Conservation (phyloP, 2,113 vertebrate species). For the Psammodynastes pulverulentus region DNA sequence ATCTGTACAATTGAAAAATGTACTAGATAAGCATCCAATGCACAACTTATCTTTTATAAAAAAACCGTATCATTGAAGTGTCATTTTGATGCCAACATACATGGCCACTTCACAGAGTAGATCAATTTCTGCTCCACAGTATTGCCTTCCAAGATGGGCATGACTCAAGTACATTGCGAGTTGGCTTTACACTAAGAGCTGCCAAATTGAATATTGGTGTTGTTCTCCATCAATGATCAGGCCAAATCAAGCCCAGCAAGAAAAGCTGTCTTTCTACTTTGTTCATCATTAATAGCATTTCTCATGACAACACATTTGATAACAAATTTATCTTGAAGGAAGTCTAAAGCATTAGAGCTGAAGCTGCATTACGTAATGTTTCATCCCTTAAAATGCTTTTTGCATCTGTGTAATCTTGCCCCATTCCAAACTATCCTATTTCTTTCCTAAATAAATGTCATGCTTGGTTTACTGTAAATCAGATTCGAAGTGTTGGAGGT, state of each 20-base stretch:
- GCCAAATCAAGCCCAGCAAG: neutral
- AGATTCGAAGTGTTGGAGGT: conserved; percentile 7
- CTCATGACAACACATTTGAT: conserved; percentile 1
- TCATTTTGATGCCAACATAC: neutral
- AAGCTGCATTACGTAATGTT: conserved; percentile 7
- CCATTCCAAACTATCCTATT: conserved; percentile 15
- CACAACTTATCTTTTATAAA: neutral
- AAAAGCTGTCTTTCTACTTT: conserved; percentile 8
- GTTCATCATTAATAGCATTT: conserved; percentile 14
- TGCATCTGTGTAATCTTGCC: conserved; percentile 27
- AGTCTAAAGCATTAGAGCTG: conserved; percentile 27
- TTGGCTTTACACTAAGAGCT: neutral
- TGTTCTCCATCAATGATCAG: neutral
- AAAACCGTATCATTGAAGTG: neutral
- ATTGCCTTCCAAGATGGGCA: neutral
- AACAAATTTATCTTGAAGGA: conserved; percentile 25
- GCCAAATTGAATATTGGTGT: neutral
- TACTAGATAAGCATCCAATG: neutral
- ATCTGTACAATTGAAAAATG: neutral
- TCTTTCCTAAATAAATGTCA: conserved; percentile 32
- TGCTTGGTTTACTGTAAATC: conserved; percentile 34
- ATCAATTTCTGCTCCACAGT: neutral
- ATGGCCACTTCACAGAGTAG: neutral
- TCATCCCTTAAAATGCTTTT: conserved; percentile 10
- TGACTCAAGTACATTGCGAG: neutral